A percentile compares a stretch with the other conserved stretches of the same genome.
Evolutionary conservation across 2,113 vertebrate genomes (phyloP).

Genomic region (Eubucco bourcierii): DNA sequence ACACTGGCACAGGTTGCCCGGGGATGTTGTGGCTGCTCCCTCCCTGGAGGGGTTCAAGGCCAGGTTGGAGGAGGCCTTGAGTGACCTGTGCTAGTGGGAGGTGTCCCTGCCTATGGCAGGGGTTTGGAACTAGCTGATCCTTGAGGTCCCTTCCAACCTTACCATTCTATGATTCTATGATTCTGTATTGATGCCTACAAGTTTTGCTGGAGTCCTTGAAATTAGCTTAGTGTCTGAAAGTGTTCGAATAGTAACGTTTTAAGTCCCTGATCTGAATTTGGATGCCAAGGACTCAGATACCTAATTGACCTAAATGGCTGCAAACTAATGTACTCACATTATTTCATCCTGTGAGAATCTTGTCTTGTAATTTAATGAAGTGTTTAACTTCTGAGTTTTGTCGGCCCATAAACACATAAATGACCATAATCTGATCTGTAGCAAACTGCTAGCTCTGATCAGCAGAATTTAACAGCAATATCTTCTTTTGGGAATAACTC

Average conservation of each 20-base stretch:
- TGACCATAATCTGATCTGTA: neutral
- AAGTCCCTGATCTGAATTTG: conserved; percentile 1
- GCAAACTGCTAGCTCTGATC: neutral
- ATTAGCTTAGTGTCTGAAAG: neutral
- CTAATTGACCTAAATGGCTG: conserved; percentile 27
- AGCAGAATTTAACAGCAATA: neutral
- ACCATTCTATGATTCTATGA: no score
- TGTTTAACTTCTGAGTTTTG: neutral
- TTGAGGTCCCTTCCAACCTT: no score
- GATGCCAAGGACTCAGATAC: neutral
- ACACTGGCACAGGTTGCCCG: no score
- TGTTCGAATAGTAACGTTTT: neutral
- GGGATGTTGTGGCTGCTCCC: no score
- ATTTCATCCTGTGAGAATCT: conserved; percentile 5
- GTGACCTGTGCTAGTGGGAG: no score
- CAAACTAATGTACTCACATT: neutral
- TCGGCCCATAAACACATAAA: neutral
- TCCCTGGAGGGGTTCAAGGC: no score
- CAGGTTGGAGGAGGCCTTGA: no score
- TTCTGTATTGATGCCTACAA: neutral
- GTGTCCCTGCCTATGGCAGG: no score
- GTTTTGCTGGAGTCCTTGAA: neutral
- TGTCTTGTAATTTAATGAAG: conserved; percentile 20
- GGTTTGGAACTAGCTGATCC: no score
- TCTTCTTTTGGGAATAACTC: neutral